Base-by-base conservation (phyloP, 2,113 vertebrate genomes). In the Mesoclemmys tuberculata region DNA sequence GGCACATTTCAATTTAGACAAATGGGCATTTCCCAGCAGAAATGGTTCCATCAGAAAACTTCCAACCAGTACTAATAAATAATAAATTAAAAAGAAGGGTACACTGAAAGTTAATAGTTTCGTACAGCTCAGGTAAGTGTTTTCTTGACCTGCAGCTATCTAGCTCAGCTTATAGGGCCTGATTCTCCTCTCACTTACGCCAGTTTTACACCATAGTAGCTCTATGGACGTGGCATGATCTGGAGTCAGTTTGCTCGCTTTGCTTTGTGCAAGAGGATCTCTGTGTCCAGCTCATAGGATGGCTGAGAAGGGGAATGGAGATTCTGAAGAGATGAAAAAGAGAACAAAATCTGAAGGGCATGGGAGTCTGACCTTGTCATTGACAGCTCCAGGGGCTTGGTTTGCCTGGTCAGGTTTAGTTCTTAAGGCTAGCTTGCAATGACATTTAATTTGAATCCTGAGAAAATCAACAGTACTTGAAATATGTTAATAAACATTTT, bases 301-400 rank as follows among this genome's bases (percentile, higher is more conserved):
- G n/a, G n/a, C n/a, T n/a, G n/a, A n/a, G n/a, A 82, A n/a, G 13
- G 13, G 31, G 46, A 95, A 90, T 2, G 18, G 48, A 80, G 58
- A 84, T 88, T 68, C 64, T 44, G 48, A 46, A 82, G 38, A 88
- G 84, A 87, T 1, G 2, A 82, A 54, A 61, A 86, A 77, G 46
- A 0, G 27, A 90, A 58, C 79, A 82, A 87, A 90, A 85, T 82
- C 71, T 21, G 10, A 87, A 88, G 82, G 77, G 88, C 84, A 87
- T 95, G 91, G 48, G 88, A 90, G 74, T 52, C 19, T 88, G 94
- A 91, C 90, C 84, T 83, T 71, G 46, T 81, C 74, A 82, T 82
- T 64, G 61, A 38, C 6, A 58, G 74, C 54, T 85, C 61, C 24
- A 48, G 89, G 75, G 27, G 46, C 48, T 38, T 58, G 48, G 75